Conservation (phyloP, 2,888 invertebrate species). For the Odontomyia ornata region DNA sequence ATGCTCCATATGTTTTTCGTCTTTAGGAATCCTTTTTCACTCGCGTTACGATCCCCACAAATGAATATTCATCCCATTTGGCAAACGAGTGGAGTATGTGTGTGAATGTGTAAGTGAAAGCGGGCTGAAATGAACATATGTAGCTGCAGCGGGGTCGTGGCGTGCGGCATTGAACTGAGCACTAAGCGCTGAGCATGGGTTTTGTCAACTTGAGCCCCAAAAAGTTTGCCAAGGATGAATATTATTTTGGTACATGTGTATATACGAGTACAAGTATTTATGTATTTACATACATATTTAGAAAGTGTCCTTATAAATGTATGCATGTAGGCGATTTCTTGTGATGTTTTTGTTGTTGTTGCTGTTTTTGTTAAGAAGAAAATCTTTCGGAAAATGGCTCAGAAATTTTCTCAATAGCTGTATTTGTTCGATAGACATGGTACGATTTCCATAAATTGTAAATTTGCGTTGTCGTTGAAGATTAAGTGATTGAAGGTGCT, state of each 20-base stretch:
- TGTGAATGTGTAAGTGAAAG: neutral
- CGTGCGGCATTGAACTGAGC: constrained; percentile 22
- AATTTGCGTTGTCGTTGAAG: neutral
- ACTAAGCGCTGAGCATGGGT: too few relatives aligned
- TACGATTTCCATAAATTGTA: neutral
- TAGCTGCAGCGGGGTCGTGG: neutral
- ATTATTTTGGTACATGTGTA: neutral
- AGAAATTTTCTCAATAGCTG: constrained; percentile 21
- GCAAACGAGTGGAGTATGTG: neutral
- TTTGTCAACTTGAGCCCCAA: constrained; percentile 1
- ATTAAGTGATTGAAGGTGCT: constrained; percentile 12
- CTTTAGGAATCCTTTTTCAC: neutral
- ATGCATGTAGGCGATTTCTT: neutral
- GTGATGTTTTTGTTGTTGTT: too few relatives aligned
- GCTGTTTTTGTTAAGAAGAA: neutral
- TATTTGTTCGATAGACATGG: neutral
- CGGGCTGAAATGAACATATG: neutral
- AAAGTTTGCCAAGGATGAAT: neutral
- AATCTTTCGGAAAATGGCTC: constrained; percentile 2
- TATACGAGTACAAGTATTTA: neutral
- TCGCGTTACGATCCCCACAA: neutral
- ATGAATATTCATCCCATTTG: constrained; percentile 16
- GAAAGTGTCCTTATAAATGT: neutral
- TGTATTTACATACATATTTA: neutral
- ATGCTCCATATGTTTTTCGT: constrained; percentile 2